Evolutionary conservation across 2,113 vertebrate species (phyloP).

Genomic region (Sitta europaea): DNA sequence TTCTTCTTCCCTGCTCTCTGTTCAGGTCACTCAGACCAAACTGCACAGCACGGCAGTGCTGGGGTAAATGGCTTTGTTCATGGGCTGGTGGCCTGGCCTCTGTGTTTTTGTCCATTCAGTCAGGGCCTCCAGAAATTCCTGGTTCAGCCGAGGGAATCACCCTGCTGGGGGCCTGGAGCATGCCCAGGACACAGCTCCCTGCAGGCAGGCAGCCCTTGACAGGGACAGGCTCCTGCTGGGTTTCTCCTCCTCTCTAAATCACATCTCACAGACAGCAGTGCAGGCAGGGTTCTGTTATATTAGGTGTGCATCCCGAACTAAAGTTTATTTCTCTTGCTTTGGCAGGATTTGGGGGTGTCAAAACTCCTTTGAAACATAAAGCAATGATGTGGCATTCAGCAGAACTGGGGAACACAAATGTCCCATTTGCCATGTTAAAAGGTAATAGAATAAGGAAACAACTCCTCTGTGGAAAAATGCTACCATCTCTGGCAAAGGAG

Average conservation of each 20-base stretch:
- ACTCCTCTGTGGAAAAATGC: neutral
- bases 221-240: neutral
- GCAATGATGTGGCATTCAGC: neutral
- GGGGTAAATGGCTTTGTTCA: rapidly evolving
- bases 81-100: neutral
- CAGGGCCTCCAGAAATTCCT: neutral
- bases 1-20: neutral
- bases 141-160: too few relatives aligned
- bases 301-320: rapidly evolving
- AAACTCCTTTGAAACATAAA: neutral
- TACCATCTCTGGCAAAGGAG: neutral
- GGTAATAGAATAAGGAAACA: neutral
- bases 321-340: neutral
- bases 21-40: neutral
- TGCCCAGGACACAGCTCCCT: neutral
- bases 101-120: neutral
- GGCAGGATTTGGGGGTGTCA: neutral
- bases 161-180: neutral
- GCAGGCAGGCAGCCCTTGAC: neutral
- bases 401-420: neutral
- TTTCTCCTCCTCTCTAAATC: neutral
- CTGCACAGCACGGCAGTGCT: too few relatives aligned
- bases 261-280: rapidly evolving
- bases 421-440: neutral
- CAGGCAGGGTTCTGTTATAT: neutral